Evolutionary conservation across 2,113 vertebrate species (phyloP), one percentile per base, ranked within the genome.

Genomic region (Oreochromis aureus): DNA sequence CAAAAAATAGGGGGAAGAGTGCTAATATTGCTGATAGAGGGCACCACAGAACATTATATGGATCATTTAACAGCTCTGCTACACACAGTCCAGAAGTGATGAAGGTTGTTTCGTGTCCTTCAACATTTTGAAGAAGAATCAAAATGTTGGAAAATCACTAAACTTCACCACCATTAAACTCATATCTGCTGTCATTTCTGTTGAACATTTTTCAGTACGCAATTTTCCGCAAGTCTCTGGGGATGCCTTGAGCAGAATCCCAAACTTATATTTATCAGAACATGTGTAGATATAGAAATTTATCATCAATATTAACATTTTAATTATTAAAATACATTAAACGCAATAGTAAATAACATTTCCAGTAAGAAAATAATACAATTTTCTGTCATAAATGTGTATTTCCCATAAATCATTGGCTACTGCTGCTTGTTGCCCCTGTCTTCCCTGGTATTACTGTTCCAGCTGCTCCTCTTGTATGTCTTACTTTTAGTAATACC

Each of bases 351-450:
- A 44, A 71, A 24, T 41, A 71, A 44, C 7, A 71, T 44, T 44
- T 44, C 0, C 36, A 3, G 0, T 44, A 71, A 44, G 1, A 71
- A 16, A 71, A 71, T 24, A 44, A 16, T 71, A 24, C 0, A 16
- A 44, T 10, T 71, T 44, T 44, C n/a, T 44, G 36, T 0, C 63
- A 24, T 9, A 44, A 71, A 44, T 2, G 15, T 24, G 36, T 41
- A 44, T 71, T 69, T 69, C 0, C 36, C 63, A 4, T 69, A 41
- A 15, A 69, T 41, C 63, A 69, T 2, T 39, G 61, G 61, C 34
- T 69, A 2, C 19, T 39, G 63, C 63, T 13, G 63, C 63, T 39
- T 69, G 63, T 11, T 39, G 61, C 18, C 61, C 34, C 61, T 39
- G n/a, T 66, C 4, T n/a, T n/a, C 10, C 61, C n/a, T 44, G 7